Base-by-base conservation (phyloP, 2,113 vertebrate genomes). In the Corynorhinus townsendii region DNA sequence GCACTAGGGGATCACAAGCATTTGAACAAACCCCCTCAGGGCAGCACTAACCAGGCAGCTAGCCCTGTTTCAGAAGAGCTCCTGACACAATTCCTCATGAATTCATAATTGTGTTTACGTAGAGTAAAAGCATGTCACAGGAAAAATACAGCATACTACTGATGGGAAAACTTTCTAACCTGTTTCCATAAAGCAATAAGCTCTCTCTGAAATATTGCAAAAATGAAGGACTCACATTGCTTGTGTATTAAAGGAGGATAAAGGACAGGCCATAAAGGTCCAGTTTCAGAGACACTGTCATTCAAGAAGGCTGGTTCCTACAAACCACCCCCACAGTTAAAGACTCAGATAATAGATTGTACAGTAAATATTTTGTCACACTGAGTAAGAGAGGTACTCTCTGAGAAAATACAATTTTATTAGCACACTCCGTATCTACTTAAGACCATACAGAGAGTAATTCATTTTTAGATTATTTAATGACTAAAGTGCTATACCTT, bases 51-150 rank as follows among this genome's bases (percentile, higher is more conserved):
- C 0, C 56, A 96, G 86, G 64, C 26, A 40, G 83, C 1, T 0
- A 38, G 73, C 3, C 10, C 11, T 62, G 75, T 76, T 19, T 33
- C 90, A 40, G 30, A 89, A 82, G 93, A 56, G 40, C 72, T 92
- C 3, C 0, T 26, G 62, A 90, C 66, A 54, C n/a, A 3, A 89
- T 89, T 92, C 89, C 87, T 96, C 76, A 81, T 49, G 83, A 97
- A 97, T 96, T 64, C 93, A 93, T 91, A 28, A 75, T 81, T 96
- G 91, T 82, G 52, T 95, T 97, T 93, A 94, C 95, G 91, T 96
- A 16, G 68, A 90, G 77, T 80, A 92, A 95, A 69, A 75, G 3
- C 22, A 20, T 19, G n/a, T 49, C 84, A 35, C 19, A 83, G 77
- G 68, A 71, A 95, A 93, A 93, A 4, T 38, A 87, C 22, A 93